phyloP scores from a whole-genome alignment of 2,888 invertebrate species.

The Epirrhoe alternata region DNA sequence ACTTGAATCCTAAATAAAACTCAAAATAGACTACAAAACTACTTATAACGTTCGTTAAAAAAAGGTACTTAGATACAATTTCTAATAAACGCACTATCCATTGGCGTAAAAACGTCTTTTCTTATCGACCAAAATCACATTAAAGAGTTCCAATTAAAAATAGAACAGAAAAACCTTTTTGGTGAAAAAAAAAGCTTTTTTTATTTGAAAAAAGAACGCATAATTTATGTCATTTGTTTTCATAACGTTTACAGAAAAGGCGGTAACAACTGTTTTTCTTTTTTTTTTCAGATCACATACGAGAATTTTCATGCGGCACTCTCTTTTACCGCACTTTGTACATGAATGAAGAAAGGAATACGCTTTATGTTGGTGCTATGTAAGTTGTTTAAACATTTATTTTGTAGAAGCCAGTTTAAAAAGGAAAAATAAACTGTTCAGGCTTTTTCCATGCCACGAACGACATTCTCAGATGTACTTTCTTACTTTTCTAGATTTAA shows the following conservation, averaged over 20 bases:
- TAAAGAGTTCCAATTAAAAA: neutral
- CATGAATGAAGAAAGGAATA: slow-evolving; percentile 84
- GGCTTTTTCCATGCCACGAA: no score
- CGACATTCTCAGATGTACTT: no score
- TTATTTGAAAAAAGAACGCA: neutral
- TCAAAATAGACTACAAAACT: no score
- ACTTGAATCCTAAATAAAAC: no score
- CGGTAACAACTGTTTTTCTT: slow-evolving; percentile 49
- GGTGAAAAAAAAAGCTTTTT: neutral
- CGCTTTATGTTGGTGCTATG: slow-evolving; percentile 88
- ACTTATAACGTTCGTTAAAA: no score
- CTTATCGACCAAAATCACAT: no score
- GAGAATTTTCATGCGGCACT: slow-evolving; percentile 86
- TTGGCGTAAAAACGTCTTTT: no score
- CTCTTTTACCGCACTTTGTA: slow-evolving; percentile 86
- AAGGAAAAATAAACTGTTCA: neutral
- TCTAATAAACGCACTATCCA: no score
- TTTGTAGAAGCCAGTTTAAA: neutral
- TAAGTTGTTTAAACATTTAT: slow-evolving; percentile 66
- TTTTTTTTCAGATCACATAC: slow-evolving; percentile 85
- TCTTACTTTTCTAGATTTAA: no score
- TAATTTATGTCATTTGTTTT: neutral
- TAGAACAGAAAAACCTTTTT: neutral
- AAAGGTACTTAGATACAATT: no score
- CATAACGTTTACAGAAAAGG: neutral